Conservation (phyloP, 1,140 invertebrate species). For the Leptopilina clavipes region DNA sequence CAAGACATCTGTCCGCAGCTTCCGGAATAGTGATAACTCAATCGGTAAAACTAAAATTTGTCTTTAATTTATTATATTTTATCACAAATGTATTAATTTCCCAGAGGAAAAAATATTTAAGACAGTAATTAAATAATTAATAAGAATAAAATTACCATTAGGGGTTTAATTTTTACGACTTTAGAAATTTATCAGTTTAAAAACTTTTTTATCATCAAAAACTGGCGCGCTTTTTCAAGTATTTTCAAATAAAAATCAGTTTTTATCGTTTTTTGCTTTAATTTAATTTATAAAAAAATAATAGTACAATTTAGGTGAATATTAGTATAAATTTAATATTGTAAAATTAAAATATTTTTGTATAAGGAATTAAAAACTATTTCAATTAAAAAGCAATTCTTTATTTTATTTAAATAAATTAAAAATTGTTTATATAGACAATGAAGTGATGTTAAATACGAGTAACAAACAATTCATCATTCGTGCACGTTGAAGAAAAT, state of each 20-base stretch:
- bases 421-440: not conserved
- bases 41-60: not conserved
- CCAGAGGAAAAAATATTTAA: too few species aligned
- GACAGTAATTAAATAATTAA: too few species aligned
- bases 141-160: not conserved
- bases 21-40: not conserved
- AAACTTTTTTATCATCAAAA: not conserved
- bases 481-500: conserved; percentile 4
- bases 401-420: conserved; percentile 22
- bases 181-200: not conserved
- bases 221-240: not conserved
- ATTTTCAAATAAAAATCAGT: too few species aligned
- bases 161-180: not conserved
- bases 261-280: too few species aligned
- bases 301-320: too few species aligned
- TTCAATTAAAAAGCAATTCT: not conserved
- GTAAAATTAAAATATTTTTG: not conserved
- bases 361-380: not conserved
- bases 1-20: not conserved
- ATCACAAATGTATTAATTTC: too few species aligned
- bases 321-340: not conserved
- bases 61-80: too few species aligned
- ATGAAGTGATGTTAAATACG: not conserved
- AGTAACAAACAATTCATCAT: conserved; percentile 12
- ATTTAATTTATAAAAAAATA: too few species aligned